Base-by-base conservation (phyloP, 92 coral and sea anemone species). In the Palythoa heliodiscus region DNA sequence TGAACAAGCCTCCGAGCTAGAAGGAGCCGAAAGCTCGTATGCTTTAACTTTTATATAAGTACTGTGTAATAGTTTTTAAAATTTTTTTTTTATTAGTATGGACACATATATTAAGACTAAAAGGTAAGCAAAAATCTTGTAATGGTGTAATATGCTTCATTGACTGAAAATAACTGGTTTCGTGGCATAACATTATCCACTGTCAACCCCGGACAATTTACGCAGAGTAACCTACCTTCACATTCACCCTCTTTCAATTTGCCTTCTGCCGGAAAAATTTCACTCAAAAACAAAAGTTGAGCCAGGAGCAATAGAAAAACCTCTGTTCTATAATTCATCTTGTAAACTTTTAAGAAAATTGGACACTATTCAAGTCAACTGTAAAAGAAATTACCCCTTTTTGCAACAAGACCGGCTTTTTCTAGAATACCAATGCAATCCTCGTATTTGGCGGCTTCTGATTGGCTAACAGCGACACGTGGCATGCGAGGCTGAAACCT, bases 371-470 rank as follows among this genome's bases (percentile, higher is more conserved):
- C 35, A 16, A 40, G 55, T 71, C 19, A 71, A 22, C 29, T 82
- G 38, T 48, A 84, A 58, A 73, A 57, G 70, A 54, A 78, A 39
- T 57, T 24, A 39, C 52, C 57, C 66, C 84, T 70, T 66, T 53
- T 35, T 58, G 64, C 52, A 72, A 29, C 50, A 13, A 69, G 19
- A 43, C 76, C 88, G 83, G 87, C 89, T 87, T 89, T 86, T 76
- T 80, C 39, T 57, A 1, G 13, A 43, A 77, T 93, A 82, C 99
- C 98, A 96, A 94, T 90, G 93, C 92, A 75, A 72, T 85, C 76
- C 83, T 89, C 82, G 89, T 96, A 96, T 92, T 93, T 96, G 99
- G 92, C 99, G 98, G 48, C 83, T 82, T 90, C 92, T 93, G 93
- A 94, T 96, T 96, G 98, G 99, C 82, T 74, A 77, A 81, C 9